Evolutionary conservation across 1,140 invertebrate genomes (phyloP).

Genomic region (Elysia chlorotica): DNA sequence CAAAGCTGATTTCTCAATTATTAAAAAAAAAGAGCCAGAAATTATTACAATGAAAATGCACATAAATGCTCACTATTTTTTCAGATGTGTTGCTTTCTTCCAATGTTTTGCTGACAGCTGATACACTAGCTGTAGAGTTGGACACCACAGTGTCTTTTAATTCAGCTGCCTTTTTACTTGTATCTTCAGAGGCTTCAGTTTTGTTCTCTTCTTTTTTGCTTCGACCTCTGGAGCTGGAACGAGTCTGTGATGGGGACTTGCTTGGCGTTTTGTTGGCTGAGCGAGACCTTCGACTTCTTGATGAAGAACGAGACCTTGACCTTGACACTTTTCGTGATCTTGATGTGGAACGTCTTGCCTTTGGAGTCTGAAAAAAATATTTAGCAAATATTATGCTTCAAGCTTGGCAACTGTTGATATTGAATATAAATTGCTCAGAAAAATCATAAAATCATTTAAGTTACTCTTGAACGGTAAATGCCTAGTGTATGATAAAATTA

Average conservation of each 20-base stretch:
- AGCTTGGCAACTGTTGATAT: neutral
- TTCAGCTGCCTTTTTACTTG: neutral
- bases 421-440: neutral
- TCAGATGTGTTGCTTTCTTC: no score
- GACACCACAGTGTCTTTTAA: neutral
- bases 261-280: neutral
- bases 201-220: neutral
- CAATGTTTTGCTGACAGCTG: no score
- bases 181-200: neutral
- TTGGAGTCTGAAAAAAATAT: neutral
- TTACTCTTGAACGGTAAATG: neutral
- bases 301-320: conserved; percentile 20
- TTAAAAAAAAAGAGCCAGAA: no score
- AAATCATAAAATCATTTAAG: neutral
- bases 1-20: no score
- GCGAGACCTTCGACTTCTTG: neutral
- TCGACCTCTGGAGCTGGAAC: neutral
- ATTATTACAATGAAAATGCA: no score
- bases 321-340: conserved; percentile 17
- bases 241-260: neutral
- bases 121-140: neutral
- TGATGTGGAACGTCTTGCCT: conserved; percentile 8
- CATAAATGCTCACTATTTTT: no score
- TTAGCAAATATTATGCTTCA: neutral
- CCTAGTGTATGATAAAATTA: no score